phyloP scores from a whole-genome alignment of 2,113 vertebrate genomes.

The Gallinago paraguaiae region DNA sequence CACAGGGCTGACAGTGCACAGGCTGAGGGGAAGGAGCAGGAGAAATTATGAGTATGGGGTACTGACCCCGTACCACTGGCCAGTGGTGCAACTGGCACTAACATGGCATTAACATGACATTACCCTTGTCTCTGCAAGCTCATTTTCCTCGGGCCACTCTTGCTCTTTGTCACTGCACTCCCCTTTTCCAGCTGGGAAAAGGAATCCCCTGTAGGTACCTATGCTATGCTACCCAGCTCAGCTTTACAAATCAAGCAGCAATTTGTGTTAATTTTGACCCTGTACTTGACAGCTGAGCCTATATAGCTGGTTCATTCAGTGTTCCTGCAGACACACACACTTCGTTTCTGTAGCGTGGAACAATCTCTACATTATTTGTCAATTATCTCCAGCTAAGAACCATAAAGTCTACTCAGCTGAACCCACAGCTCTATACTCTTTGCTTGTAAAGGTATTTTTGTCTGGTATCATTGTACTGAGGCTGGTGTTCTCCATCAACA shows the following conservation, averaged over 20 bases:
- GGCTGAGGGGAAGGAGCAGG: background rate
- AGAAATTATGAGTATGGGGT: fast-evolving
- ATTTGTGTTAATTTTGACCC: background rate
- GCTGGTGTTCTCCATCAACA: background rate
- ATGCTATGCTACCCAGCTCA: background rate
- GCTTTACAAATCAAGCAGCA: background rate
- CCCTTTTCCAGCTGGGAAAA: background rate
- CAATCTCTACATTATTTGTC: background rate
- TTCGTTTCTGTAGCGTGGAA: background rate
- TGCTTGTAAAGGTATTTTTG: background rate
- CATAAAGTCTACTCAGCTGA: background rate
- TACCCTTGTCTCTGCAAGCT: fast-evolving
- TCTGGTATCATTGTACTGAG: background rate
- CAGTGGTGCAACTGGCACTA: background rate
- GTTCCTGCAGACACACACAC: background rate
- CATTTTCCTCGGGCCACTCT: background rate
- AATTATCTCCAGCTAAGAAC: background rate
- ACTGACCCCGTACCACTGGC: too few relatives aligned
- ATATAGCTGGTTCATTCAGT: fast-evolving
- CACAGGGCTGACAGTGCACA: too few relatives aligned
- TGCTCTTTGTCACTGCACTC: background rate
- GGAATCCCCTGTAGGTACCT: background rate
- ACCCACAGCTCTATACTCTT: background rate
- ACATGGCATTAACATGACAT: background rate
- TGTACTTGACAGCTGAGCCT: background rate